Percentiles rank a stretch among this genome's conserved stretches.
phyloP scores from a whole-genome alignment of 2,888 invertebrate genomes.

The Melanargia galathea region DNA sequence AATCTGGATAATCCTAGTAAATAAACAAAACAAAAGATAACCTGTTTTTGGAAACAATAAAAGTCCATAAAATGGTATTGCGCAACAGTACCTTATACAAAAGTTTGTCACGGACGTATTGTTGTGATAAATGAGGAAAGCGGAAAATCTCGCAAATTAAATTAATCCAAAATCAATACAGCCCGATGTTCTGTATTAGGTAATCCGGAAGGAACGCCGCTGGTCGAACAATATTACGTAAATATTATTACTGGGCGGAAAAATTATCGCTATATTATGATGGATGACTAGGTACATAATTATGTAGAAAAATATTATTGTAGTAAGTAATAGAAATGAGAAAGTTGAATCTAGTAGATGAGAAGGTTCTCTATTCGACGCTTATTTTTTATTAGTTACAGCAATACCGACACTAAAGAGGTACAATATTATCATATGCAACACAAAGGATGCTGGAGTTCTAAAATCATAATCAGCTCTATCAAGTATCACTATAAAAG shows the following conservation, averaged over 20 bases:
- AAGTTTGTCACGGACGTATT: not conserved
- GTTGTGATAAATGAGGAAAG: not conserved
- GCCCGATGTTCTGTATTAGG: not conserved
- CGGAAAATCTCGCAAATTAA: not conserved
- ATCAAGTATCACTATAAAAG: no score
- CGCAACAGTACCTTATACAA: not conserved
- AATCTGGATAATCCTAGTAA: not conserved
- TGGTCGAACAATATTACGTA: not conserved
- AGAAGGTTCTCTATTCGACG: no score
- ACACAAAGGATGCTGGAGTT: no score
- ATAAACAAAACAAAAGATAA: not conserved
- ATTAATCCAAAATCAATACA: slow-evolving; percentile 10
- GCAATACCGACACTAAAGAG: no score
- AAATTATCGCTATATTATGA: not conserved
- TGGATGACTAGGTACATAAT: no score
- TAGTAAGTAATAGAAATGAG: not conserved
- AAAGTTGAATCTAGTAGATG: not conserved
- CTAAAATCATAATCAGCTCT: no score
- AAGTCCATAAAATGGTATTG: not conserved
- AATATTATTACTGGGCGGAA: not conserved
- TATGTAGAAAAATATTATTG: not conserved
- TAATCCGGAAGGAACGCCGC: not conserved
- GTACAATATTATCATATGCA: no score
- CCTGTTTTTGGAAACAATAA: not conserved
- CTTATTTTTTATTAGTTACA: no score